Percentiles rank a stretch among this genome's conserved stretches.
phyloP scores from a whole-genome alignment of 2,888 invertebrate species.

The Escarpia spicata region DNA sequence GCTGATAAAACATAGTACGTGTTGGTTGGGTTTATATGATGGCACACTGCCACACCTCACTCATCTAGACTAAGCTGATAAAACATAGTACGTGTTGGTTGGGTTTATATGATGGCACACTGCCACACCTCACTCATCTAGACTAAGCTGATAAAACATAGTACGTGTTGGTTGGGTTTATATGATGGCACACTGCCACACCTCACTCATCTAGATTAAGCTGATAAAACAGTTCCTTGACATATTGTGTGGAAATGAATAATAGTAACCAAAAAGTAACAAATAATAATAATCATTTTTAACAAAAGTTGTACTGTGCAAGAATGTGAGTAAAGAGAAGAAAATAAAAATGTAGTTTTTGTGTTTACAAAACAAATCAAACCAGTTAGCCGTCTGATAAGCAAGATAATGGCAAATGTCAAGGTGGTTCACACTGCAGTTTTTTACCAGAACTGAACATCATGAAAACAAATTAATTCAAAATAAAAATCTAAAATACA shows the following conservation, averaged over 20 bases:
- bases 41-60: no score
- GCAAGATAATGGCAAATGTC: neutral
- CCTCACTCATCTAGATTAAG: no score
- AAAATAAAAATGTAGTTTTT: neutral
- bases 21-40: no score
- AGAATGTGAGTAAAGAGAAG: neutral
- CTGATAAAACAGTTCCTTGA: no score
- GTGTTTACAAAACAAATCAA: neutral
- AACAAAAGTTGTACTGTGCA: neutral
- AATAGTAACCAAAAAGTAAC: neutral
- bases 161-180: neutral
- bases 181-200: no score
- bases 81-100: no score
- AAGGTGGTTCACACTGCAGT: neutral
- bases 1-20: no score
- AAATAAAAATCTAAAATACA: neutral
- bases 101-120: no score
- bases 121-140: no score
- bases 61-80: no score
- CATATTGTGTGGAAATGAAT: no score
- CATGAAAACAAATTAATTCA: neutral
- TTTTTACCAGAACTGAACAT: neutral
- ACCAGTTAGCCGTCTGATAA: neutral
- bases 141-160: neutral
- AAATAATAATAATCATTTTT: neutral